phyloP scores from a whole-genome alignment of 2,797 vertebrate species.

The Microctenopoma steveboyesi region DNA sequence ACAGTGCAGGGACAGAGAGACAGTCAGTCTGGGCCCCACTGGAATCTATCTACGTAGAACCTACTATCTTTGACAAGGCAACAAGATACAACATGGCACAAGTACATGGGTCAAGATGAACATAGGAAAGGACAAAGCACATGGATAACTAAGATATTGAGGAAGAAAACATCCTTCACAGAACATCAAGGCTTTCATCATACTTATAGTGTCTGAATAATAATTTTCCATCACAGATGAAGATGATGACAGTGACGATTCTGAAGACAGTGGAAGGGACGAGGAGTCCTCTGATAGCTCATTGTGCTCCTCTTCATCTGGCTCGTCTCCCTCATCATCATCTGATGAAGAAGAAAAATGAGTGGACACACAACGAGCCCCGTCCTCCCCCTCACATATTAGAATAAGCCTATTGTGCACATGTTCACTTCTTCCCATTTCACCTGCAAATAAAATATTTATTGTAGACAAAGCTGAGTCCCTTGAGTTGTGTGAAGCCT shows the following conservation, averaged over 20 bases:
- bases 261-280: slow-evolving; percentile 30
- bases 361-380: slow-evolving; percentile 31
- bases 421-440: background rate
- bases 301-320: slow-evolving; percentile 63
- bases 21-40: no score
- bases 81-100: no score
- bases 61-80: no score
- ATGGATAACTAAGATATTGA: no score
- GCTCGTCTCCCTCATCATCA: slow-evolving; percentile 40
- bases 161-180: no score
- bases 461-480: background rate
- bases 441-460: slow-evolving; percentile 29
- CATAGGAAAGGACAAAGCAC: no score
- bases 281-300: slow-evolving; percentile 56
- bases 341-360: slow-evolving; percentile 42
- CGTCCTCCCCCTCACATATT: slow-evolving; percentile 19
- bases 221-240: background rate
- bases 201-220: no score
- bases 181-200: no score
- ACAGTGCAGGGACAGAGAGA: no score
- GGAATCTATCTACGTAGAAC: no score
- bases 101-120: no score
- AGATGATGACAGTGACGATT: background rate
- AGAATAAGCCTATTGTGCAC: background rate
- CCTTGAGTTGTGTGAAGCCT: no score